Evolutionary conservation across 1,140 invertebrate species (phyloP).

Genomic region (Zaprionus taronus): DNA sequence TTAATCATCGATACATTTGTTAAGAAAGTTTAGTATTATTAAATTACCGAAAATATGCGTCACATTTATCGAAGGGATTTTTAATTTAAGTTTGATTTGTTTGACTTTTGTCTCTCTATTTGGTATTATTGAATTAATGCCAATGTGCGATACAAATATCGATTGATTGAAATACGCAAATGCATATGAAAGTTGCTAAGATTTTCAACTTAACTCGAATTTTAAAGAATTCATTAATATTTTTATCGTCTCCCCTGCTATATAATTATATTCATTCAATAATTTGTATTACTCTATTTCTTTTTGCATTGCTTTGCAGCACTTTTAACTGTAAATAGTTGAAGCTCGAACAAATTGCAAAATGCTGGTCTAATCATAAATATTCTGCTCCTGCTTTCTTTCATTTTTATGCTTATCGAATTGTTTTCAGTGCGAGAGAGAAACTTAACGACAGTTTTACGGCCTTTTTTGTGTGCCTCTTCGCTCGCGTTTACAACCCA

Average conservation of each 20-base stretch:
- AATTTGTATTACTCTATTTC: background rate
- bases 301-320: background rate
- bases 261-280: background rate
- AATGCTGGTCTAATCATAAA: background rate
- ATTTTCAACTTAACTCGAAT: background rate
- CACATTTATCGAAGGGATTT: background rate
- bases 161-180: background rate
- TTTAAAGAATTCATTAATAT: background rate
- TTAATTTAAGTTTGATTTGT: too few relatives aligned
- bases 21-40: background rate
- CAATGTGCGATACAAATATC: background rate
- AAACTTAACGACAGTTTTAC: conserved; percentile 10
- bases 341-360: background rate
- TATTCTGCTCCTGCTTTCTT: conserved; percentile 8
- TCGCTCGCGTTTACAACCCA: conserved; percentile 35
- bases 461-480: background rate
- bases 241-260: background rate
- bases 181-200: background rate
- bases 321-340: background rate
- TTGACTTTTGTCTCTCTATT: background rate
- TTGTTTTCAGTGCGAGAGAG: background rate
- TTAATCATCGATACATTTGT: background rate
- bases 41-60: background rate
- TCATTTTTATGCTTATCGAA: conserved; percentile 1
- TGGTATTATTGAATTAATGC: background rate